Percentiles rank a stretch among this genome's conserved stretches.
Conservation (phyloP, 2,888 invertebrate species). For the Aphodius granarius region DNA sequence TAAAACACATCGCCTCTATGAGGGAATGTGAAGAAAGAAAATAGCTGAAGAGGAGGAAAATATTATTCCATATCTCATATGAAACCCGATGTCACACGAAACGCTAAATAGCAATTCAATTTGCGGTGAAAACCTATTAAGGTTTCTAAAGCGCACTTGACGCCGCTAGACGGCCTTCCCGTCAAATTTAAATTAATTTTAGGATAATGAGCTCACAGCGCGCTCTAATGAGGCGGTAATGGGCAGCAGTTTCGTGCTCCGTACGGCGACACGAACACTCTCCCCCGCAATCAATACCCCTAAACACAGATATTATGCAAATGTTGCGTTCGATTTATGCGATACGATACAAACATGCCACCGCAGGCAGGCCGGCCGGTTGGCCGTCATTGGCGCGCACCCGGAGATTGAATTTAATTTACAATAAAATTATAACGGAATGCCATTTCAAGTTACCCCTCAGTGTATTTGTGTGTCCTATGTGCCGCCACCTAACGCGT, state of each 20-base stretch:
- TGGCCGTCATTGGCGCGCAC: slow-evolving; percentile 15
- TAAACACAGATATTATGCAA: slow-evolving; percentile 37
- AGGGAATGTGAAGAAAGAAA: too few species aligned
- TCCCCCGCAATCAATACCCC: slow-evolving; percentile 9
- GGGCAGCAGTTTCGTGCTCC: slow-evolving; percentile 28
- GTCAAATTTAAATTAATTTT: slow-evolving; percentile 27
- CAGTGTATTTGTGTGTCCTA: background rate
- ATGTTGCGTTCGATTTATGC: slow-evolving; percentile 38
- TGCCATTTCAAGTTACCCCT: slow-evolving; percentile 29
- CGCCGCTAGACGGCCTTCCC: background rate
- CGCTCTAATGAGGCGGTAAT: slow-evolving; percentile 31
- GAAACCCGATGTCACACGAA: background rate
- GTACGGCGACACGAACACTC: background rate
- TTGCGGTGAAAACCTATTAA: background rate
- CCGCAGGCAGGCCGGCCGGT: slow-evolving; percentile 12
- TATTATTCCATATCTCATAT: background rate
- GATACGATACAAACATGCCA: slow-evolving; percentile 37
- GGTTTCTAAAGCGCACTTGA: background rate
- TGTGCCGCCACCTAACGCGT: background rate
- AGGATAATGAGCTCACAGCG: slow-evolving; percentile 21
- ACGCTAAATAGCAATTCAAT: background rate
- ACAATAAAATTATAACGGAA: slow-evolving; percentile 33
- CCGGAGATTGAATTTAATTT: slow-evolving; percentile 34
- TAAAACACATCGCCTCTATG: too few species aligned
- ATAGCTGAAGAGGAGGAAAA: background rate